Evolutionary conservation across 2,888 invertebrate genomes (phyloP).

Genomic region (Lasioglossum morio): DNA sequence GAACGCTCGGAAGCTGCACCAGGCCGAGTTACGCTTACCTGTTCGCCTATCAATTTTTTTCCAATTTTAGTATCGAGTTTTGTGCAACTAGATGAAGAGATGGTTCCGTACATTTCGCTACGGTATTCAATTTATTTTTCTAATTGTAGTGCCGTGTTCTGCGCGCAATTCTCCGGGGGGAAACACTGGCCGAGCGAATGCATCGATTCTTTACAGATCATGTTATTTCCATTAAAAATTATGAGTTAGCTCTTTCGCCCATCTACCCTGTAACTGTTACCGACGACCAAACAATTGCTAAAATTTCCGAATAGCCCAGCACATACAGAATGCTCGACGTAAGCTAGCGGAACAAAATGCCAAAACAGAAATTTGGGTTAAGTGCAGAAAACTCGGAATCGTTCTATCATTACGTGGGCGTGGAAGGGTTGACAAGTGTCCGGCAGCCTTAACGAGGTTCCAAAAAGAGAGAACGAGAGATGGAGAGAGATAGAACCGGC

Average conservation of each 20-base stretch:
- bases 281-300: fast-evolving
- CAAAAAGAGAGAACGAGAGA: not conserved
- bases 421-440: not conserved
- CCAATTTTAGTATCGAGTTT: not conserved
- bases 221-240: not conserved
- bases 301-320: not conserved
- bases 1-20: not conserved
- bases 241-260: not conserved
- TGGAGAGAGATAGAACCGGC: constrained; percentile 28
- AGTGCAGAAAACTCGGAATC: not conserved
- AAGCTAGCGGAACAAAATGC: not conserved
- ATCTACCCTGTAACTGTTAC: not conserved
- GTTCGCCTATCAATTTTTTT: constrained; percentile 1
- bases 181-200: not conserved
- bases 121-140: not conserved
- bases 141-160: not conserved
- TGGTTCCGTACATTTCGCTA: not conserved
- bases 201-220: not conserved
- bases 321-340: not conserved
- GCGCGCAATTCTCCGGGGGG: not conserved
- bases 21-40: constrained; percentile 1
- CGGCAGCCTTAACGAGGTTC: not conserved
- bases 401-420: not conserved
- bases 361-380: not conserved
- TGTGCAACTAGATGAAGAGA: not conserved